Conservation (phyloP, 2,113 vertebrate genomes). For the Pachypanchax playfairii region DNA sequence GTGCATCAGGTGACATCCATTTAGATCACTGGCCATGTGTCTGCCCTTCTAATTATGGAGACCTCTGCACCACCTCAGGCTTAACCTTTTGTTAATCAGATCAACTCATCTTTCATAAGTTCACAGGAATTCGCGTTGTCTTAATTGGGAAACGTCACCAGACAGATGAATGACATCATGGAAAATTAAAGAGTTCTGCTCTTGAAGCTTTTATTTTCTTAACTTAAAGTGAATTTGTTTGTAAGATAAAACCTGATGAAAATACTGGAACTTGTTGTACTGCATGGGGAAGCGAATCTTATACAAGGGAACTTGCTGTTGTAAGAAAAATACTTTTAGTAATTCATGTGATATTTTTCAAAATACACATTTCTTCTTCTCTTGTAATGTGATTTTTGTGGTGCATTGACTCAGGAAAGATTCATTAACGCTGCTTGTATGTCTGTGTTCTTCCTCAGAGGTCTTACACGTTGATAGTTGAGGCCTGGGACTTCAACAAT, state of each 20-base stretch:
- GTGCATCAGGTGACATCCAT: conserved; percentile 31
- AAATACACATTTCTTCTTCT: background rate
- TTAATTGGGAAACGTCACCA: conserved; percentile 6
- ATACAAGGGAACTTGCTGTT: too few relatives aligned
- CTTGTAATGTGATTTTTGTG: conserved; percentile 10
- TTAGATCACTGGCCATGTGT: conserved; percentile 28
- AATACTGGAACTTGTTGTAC: too few relatives aligned
- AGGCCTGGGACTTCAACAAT: conserved; percentile 95
- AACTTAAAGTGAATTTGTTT: too few relatives aligned
- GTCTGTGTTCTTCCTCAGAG: conserved; percentile 84
- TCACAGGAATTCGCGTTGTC: conserved; percentile 16
- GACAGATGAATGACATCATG: background rate
- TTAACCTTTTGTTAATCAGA: conserved; percentile 48
- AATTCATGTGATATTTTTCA: background rate
- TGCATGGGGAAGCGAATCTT: too few relatives aligned
- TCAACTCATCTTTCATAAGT: conserved; percentile 38
- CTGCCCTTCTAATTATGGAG: conserved; percentile 34
- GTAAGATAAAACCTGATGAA: too few relatives aligned
- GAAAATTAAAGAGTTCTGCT: too few relatives aligned
- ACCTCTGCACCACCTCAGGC: conserved; percentile 23
- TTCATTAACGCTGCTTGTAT: conserved; percentile 50
- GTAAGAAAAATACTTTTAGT: too few relatives aligned
- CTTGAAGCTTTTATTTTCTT: too few relatives aligned
- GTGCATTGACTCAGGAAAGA: background rate
- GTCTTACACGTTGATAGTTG: conserved; percentile 95